Evolutionary conservation across 92 coral and sea anemone genomes (phyloP).

Genomic region (Isaurus tuberculatus): DNA sequence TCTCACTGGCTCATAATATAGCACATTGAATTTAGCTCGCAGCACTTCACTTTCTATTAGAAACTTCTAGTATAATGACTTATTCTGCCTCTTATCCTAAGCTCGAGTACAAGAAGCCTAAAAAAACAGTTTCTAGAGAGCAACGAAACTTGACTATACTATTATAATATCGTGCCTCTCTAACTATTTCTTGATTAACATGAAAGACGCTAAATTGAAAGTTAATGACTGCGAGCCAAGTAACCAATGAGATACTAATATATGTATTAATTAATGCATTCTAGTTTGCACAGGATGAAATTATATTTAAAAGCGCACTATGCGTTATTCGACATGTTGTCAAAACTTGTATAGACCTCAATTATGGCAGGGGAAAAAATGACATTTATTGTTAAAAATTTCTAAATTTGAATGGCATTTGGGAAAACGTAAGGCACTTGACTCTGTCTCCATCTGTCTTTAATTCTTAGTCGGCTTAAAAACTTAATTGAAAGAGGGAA

Average conservation of each 20-base stretch:
- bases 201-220: constrained; percentile 4
- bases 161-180: not conserved
- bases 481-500: constrained; percentile 11
- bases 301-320: constrained; percentile 12
- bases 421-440: not conserved
- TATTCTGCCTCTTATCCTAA: no score
- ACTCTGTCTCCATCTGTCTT: not conserved
- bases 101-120: no score
- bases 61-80: no score
- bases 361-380: not conserved
- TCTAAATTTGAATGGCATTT: constrained; percentile 12
- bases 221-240: not conserved
- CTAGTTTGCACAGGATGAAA: constrained; percentile 14
- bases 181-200: not conserved
- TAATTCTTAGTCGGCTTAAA: constrained; percentile 32
- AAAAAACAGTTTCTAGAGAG: no score
- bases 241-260: constrained; percentile 11
- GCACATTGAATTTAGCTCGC: no score
- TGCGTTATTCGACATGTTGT: constrained; percentile 4
- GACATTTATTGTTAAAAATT: constrained; percentile 30
- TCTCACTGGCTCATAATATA: no score
- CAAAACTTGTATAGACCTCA: constrained; percentile 6
- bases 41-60: no score
- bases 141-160: not conserved
- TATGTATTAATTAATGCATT: not conserved